Percentiles rank a stretch among this genome's conserved stretches.
phyloP scores from a whole-genome alignment of 2,113 vertebrate genomes.

The Pantherophis guttatus region DNA sequence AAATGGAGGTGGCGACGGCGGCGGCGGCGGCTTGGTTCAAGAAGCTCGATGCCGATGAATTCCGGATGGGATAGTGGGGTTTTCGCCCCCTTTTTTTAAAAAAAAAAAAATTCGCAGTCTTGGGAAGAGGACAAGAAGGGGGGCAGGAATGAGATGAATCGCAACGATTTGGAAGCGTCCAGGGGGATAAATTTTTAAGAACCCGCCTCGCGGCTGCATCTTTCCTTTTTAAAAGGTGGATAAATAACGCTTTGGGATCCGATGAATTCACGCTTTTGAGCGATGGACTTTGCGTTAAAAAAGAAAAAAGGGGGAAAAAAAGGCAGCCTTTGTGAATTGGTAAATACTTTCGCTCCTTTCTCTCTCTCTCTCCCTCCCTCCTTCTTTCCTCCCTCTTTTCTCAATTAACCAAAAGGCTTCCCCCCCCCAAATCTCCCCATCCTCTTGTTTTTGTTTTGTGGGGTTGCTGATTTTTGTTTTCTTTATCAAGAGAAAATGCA shows the following conservation, averaged over 20 bases:
- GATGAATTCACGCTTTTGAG: constrained; percentile 35
- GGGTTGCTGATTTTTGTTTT: neutral
- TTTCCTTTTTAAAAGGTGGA: constrained; percentile 36
- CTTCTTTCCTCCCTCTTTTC: constrained; percentile 31
- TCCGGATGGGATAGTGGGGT: constrained; percentile 7
- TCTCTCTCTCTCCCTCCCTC: neutral
- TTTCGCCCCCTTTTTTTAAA: neutral
- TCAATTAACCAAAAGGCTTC: constrained; percentile 15
- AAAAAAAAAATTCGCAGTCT: constrained; percentile 24
- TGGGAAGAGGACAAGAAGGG: constrained; percentile 49
- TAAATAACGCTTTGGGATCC: constrained; percentile 35
- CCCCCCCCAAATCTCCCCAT: neutral
- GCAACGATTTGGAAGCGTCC: constrained; percentile 66
- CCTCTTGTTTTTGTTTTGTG: neutral
- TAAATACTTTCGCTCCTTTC: constrained; percentile 71
- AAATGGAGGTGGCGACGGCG: constrained; percentile 68
- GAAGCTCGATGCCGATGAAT: constrained; percentile 40
- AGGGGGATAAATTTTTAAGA: constrained; percentile 53
- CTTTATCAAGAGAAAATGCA: neutral
- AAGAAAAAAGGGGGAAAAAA: neutral
- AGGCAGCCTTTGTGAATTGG: constrained; percentile 61
- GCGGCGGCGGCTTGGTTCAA: constrained; percentile 17
- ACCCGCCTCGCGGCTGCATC: constrained; percentile 44
- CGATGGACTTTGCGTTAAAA: constrained; percentile 21
- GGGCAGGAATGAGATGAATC: constrained; percentile 55